Evolutionary conservation across 2,113 vertebrate species (phyloP).

Genomic region (Xyliphius kryptos): DNA sequence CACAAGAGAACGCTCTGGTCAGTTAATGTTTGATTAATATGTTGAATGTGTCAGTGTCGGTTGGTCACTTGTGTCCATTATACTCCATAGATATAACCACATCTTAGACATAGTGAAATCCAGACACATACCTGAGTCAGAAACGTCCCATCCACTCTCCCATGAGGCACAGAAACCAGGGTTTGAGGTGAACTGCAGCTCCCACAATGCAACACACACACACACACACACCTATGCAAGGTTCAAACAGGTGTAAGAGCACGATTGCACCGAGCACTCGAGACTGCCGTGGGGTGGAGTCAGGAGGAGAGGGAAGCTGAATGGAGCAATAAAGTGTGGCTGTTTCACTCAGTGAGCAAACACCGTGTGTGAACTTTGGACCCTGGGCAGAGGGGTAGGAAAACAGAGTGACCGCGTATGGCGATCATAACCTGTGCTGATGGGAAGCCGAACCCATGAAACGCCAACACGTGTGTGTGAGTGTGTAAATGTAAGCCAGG

Average conservation of each 20-base stretch:
- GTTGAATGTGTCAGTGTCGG: no score
- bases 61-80: no score
- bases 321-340: no score
- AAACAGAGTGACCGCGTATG: background rate
- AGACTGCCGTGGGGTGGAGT: background rate
- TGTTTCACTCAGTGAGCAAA: conserved; percentile 27
- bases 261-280: background rate
- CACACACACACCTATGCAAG: background rate
- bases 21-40: no score
- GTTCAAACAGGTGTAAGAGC: conserved; percentile 12
- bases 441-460: no score
- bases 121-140: conserved; percentile 35
- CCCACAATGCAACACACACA: no score
- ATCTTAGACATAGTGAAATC: no score
- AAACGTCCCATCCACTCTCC: conserved; percentile 15
- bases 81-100: no score
- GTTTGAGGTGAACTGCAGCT: conserved; percentile 20
- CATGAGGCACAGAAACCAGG: conserved; percentile 3
- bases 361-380: conserved; percentile 41
- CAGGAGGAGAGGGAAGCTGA: background rate
- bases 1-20: no score
- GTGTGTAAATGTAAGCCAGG: no score
- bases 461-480: no score
- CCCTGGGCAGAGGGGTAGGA: conserved; percentile 13
- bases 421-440: no score